Base-by-base conservation (phyloP, 2,113 vertebrate species). In the Vanacampus margaritifer region DNA sequence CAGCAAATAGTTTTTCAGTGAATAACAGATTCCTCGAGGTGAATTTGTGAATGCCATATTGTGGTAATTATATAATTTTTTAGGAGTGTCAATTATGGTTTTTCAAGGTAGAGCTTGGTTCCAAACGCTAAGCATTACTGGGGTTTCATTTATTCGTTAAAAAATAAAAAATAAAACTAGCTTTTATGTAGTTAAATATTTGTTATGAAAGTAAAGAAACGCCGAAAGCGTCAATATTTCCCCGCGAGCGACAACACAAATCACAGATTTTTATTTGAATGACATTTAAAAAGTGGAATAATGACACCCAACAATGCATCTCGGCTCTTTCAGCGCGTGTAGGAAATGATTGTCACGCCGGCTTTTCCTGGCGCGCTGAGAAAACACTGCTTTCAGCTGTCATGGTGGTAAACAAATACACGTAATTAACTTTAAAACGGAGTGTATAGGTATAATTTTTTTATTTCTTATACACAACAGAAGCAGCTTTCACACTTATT, bases 201-300 rank as follows among this genome's bases (percentile, higher is more conserved):
- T 60, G 16, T n/a, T 24, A 3, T 13, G 51, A 13, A 26, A 26
- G 51, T 54, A 54, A 51, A 51, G 21, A 51, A 24, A 54, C 23
- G 23, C 11, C 21, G 19, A 9, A 51, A 51, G 24, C 13, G 32
- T 28, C 54, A n/a, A 6, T 11, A 36, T 59, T 36, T 37, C 16
- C 32, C 21, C 17, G 8, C 24, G 54, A 32, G 54, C 6, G 17
- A 35, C 51, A 54, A 57, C 54, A 57, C 17, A 17, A 59, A 32
- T 35, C 51, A 53, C 24, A 26, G 51, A 54, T 26, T 54, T 59
- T 59, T 59, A 36, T 59, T 59, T 59, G 57, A 59, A 23, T 36
- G 57, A 37, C 57, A 59, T 59, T 59, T 53, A 45, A 62, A 61
- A 5, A 9, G 26, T 35, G 10, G 1, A 12, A 36, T 21, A 24